Evolutionary conservation across 2,888 invertebrate genomes (phyloP), one percentile per base, ranked within the genome.

Genomic region (Ceramica pisi): DNA sequence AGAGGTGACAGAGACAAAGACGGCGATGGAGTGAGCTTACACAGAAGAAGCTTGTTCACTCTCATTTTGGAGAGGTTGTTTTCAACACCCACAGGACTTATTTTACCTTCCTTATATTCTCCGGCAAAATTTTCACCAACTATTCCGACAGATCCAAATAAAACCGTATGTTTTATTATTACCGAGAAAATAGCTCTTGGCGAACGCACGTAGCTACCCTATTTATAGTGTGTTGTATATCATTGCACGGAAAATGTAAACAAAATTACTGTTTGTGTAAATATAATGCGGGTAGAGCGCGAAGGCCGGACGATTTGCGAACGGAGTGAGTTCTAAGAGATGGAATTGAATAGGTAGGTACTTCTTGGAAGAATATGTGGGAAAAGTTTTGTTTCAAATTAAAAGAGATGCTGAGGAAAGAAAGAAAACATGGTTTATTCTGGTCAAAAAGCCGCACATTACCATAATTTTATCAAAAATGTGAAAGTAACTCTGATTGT

Each of bases 181-280:
- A 75, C 83, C 67, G 77, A 78, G 82, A 84, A 88, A 84, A 88
- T 84, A 82, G 85, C 82, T 87, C 86, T 89, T 90, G 90, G 90
- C 90, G 88, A 60, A 79, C 79, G 81, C 82, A 81, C 83, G 81
- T 69, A 82, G 79, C 78, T 75, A 67, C 62, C 81, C 88, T 90
- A 91, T 90, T 89, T 87, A 89, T 89, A 90, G 89, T 80, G 75
- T 79, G 82, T 89, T 89, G 90, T 91, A 89, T 90, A 91, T 91
- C 87, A 90, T 89, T 91, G 87, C 88, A 81, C 79, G 83, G 89
- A 83, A 90, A 90, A 92, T 90, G 90, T 93, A 94, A 94, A 94
- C 93, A 92, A 87, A 86, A 89, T 91, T 90, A 87, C 85, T 85
- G 90, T 91, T 92, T 90, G 90, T 88, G 88, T 90, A 91, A 93